Conservation (phyloP, 2,888 invertebrate species). For the Argyresthia goedartella region DNA sequence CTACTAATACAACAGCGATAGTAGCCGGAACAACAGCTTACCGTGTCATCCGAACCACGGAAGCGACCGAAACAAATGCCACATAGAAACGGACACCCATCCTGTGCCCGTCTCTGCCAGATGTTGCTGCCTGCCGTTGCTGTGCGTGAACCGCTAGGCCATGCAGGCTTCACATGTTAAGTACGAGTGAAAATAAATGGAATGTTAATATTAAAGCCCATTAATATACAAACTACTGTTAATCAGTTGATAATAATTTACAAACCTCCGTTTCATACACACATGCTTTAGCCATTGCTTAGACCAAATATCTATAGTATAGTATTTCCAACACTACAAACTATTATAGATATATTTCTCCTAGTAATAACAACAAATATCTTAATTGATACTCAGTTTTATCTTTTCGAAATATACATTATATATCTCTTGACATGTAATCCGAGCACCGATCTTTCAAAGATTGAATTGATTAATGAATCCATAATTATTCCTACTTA, state of each 20-base stretch:
- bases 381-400: slow-evolving; percentile 28
- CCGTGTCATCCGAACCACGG: too few species aligned
- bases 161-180: too few species aligned
- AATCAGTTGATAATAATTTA: too few species aligned
- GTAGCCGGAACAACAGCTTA: too few species aligned
- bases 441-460: slow-evolving; percentile 54
- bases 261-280: slow-evolving; percentile 21
- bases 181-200: too few species aligned
- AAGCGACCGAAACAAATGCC: too few species aligned
- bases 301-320: slow-evolving; percentile 17
- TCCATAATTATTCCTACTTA: slow-evolving; percentile 11
- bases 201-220: slow-evolving; percentile 43
- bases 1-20: too few species aligned
- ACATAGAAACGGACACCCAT: too few species aligned
- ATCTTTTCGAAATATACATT: slow-evolving; percentile 19
- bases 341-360: slow-evolving; percentile 35
- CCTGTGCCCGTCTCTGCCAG: too few species aligned
- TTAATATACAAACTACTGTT: slow-evolving; percentile 10
- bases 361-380: slow-evolving; percentile 46
- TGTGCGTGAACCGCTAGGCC: too few species aligned
- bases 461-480: slow-evolving; percentile 26
- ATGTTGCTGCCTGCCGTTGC: too few species aligned
- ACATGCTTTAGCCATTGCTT: slow-evolving; percentile 20
- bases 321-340: slow-evolving; percentile 24
- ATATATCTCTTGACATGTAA: slow-evolving; percentile 43